Evolutionary conservation across 2,888 invertebrate species (phyloP).

Genomic region (Drosophila paracracens): DNA sequence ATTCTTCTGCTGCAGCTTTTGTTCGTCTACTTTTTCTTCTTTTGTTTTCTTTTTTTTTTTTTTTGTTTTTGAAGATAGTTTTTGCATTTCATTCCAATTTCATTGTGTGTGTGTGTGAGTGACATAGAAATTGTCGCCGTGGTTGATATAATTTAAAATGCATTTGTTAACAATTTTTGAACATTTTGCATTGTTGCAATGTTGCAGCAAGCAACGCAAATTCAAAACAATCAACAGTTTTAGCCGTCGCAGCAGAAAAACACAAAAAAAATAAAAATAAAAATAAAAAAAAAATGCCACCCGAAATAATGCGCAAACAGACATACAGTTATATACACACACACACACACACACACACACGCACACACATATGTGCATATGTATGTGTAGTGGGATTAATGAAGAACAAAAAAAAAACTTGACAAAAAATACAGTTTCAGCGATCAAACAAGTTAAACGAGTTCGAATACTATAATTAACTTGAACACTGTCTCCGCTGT

Average conservation of each 20-base stretch:
- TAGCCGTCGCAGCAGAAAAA: constrained; percentile 32
- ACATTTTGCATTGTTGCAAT: constrained; percentile 62
- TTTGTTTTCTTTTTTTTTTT: background rate
- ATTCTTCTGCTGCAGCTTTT: constrained; percentile 12
- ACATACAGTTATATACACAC: background rate
- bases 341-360: too few species aligned
- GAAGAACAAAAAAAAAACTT: background rate
- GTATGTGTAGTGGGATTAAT: background rate
- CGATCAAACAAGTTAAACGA: constrained; percentile 39
- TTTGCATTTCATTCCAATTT: constrained; percentile 7
- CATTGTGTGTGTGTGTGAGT: constrained; percentile 47
- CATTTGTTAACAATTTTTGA: constrained; percentile 79
- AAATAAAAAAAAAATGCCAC: background rate
- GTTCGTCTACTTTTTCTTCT: background rate
- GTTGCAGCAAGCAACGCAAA: constrained; percentile 29
- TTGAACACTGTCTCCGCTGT: constrained; percentile 1
- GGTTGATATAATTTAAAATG: constrained; percentile 77
- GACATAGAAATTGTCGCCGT: constrained; percentile 78
- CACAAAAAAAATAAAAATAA: background rate
- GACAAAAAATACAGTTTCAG: constrained; percentile 23
- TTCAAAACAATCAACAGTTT: constrained; percentile 44
- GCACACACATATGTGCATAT: background rate
- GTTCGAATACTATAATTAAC: constrained; percentile 37
- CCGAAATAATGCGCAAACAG: constrained; percentile 4
- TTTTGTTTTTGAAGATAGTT: background rate